Evolutionary conservation across 2,797 vertebrate species (phyloP).

Genomic region (Anomalospiza imberbis): DNA sequence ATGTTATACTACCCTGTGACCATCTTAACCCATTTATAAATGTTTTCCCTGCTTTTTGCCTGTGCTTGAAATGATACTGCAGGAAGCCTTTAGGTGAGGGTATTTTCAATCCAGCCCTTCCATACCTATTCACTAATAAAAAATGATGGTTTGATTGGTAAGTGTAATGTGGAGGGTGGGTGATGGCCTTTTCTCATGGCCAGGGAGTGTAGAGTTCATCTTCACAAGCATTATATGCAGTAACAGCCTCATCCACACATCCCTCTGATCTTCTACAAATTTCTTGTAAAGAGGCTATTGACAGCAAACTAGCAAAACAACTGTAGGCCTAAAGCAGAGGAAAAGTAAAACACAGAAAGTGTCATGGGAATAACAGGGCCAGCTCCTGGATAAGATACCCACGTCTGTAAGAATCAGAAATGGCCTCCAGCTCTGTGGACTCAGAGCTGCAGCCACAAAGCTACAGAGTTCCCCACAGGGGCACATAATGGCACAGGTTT

Average conservation of each 20-base stretch:
- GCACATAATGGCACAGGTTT: background rate
- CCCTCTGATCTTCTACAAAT: background rate
- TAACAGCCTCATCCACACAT: fast-evolving
- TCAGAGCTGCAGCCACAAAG: background rate
- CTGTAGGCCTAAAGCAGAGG: background rate
- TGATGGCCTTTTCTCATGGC: background rate
- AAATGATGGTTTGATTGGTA: background rate
- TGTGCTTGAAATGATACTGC: background rate
- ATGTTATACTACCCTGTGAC: background rate
- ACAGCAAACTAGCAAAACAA: background rate
- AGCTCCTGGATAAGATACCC: background rate
- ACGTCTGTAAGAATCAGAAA: background rate
- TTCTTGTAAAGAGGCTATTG: background rate
- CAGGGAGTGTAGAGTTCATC: background rate
- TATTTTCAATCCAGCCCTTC: background rate
- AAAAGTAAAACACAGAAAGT: background rate
- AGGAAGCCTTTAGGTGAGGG: background rate
- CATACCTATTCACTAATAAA: background rate
- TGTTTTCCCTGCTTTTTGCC: background rate
- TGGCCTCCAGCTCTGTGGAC: background rate
- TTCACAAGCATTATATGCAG: background rate
- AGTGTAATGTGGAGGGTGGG: background rate
- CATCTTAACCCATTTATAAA: background rate
- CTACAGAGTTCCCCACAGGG: fast-evolving
- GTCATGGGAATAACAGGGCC: background rate